Evolutionary conservation across 2,888 invertebrate species (phyloP).

Genomic region (Hirtodrosophila cameraria): DNA sequence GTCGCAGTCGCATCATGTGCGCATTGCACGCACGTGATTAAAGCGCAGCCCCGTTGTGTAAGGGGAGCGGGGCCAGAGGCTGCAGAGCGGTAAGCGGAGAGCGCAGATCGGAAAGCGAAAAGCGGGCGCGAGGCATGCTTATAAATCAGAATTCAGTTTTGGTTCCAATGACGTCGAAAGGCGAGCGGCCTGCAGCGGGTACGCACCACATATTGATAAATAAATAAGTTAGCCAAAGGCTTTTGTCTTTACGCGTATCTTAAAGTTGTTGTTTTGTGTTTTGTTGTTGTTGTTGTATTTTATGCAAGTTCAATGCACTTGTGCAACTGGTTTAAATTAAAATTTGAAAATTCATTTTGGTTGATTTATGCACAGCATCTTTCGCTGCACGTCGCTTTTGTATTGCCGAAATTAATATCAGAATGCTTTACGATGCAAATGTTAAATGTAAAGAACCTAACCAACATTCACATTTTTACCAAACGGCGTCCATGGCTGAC

Average conservation of each 20-base stretch:
- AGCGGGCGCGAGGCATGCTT: slow-evolving; percentile 53
- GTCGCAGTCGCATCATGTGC: slow-evolving; percentile 72
- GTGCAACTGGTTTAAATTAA: slow-evolving; percentile 77
- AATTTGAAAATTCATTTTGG: slow-evolving; percentile 64
- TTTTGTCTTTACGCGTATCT: slow-evolving; percentile 64
- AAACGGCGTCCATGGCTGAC: slow-evolving; percentile 60
- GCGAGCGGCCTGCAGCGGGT: slow-evolving; percentile 17
- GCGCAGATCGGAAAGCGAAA: slow-evolving; percentile 14
- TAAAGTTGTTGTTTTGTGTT: slow-evolving; percentile 4
- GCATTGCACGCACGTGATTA: slow-evolving; percentile 78
- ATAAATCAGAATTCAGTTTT: slow-evolving; percentile 76
- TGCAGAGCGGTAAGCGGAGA: not conserved
- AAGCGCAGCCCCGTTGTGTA: slow-evolving; percentile 75
- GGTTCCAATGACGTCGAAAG: slow-evolving; percentile 63
- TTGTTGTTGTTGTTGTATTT: slow-evolving; percentile 19
- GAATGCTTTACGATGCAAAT: slow-evolving; percentile 53
- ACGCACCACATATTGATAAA: slow-evolving; percentile 79
- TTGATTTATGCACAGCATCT: slow-evolving; percentile 64
- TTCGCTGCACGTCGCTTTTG: slow-evolving; percentile 32
- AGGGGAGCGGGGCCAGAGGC: slow-evolving; percentile 9
- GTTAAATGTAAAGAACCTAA: slow-evolving; percentile 27
- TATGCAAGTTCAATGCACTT: slow-evolving; percentile 70
- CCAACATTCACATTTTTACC: slow-evolving; percentile 34
- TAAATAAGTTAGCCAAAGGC: slow-evolving; percentile 77
- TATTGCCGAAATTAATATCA: slow-evolving; percentile 55